These are phyloP conservation scores for Chaunax sp. DNA, from an alignment of 2,797 vertebrate species.

Conservation along the genomic window DNA sequence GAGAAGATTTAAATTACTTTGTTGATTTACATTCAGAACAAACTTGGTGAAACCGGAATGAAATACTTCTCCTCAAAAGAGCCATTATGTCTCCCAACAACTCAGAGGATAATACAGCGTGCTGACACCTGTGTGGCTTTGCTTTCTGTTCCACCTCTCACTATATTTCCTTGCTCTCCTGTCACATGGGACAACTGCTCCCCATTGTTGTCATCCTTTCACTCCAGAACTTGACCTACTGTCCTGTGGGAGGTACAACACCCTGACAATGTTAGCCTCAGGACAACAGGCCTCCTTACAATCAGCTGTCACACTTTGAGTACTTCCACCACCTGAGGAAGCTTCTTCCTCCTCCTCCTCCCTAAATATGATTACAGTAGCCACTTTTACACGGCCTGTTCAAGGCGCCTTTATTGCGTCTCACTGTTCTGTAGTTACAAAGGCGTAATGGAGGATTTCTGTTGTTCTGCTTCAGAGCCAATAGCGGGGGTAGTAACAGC, in stretches of 20 bases:
- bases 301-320: constrained; percentile 17
- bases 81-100: not conserved
- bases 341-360: not conserved
- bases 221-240: not conserved
- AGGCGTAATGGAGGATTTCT: no score
- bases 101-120: not conserved
- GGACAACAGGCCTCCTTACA: constrained; percentile 14
- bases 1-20: not conserved
- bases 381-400: no score
- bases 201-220: not conserved
- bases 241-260: not conserved
- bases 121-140: no score
- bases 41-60: not conserved
- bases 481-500: no score
- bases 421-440: no score
- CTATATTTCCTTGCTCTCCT: no score
- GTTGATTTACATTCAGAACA: not conserved
- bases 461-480: no score
- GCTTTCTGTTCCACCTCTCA: no score
- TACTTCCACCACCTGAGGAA: not conserved
- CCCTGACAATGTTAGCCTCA: constrained; percentile 12
- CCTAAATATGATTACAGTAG: constrained; percentile 1
- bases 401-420: no score
- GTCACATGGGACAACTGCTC: not conserved
- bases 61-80: no score